Conservation (phyloP, 1,140 invertebrate genomes). For the Araneus ventricosus region DNA sequence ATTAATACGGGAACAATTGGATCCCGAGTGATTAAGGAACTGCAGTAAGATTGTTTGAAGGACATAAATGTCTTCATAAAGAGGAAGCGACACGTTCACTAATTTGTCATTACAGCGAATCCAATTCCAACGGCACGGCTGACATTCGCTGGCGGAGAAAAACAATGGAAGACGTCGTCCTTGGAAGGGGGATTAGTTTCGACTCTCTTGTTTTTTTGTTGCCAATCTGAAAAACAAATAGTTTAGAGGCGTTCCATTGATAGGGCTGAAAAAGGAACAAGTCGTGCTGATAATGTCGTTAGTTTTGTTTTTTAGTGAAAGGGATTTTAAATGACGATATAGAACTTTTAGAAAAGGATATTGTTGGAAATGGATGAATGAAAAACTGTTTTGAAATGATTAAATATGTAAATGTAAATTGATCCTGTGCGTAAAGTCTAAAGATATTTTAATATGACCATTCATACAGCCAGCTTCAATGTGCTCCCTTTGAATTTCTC, state of each 20-base stretch:
- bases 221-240: background rate
- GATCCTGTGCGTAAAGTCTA: too few relatives aligned
- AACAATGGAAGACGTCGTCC: background rate
- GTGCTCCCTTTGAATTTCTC: too few relatives aligned
- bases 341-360: too few relatives aligned
- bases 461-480: too few relatives aligned
- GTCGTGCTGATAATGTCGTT: background rate
- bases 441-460: too few relatives aligned
- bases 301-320: background rate
- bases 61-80: constrained; percentile 24
- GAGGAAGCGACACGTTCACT: constrained; percentile 15
- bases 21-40: constrained; percentile 6
- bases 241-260: background rate
- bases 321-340: background rate
- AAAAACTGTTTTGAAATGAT: too few relatives aligned
- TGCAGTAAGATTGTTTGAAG: constrained; percentile 3
- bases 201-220: constrained; percentile 1
- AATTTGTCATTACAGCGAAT: constrained; percentile 20
- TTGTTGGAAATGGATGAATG: too few relatives aligned
- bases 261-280: background rate
- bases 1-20: constrained; percentile 21
- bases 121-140: background rate
- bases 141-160: background rate
- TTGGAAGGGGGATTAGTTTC: background rate
- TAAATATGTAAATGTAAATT: too few relatives aligned